phyloP scores from a whole-genome alignment of 2,113 vertebrate genomes.

The Caranx melampygus region DNA sequence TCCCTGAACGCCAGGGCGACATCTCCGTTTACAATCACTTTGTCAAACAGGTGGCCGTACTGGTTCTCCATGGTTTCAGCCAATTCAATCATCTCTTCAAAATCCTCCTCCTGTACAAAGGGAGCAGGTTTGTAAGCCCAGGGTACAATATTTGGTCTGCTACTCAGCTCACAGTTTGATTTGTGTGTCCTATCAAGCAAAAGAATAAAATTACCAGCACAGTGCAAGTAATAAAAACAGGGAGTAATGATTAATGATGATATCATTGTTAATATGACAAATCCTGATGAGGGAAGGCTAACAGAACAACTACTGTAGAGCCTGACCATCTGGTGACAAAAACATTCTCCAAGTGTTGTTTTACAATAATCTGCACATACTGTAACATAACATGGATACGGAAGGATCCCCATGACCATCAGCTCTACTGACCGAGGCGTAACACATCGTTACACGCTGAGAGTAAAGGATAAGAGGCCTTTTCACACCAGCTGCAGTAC shows the following conservation, averaged over 20 bases:
- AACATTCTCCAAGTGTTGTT: constrained; percentile 15
- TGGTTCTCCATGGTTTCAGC: constrained; percentile 90
- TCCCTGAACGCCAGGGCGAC: constrained; percentile 87
- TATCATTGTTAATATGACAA: constrained; percentile 12
- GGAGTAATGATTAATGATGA: background rate
- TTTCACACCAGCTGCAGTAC: constrained; percentile 45
- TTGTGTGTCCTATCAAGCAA: background rate
- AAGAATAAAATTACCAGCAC: background rate
- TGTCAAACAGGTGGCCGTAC: constrained; percentile 91
- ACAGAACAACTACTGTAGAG: background rate
- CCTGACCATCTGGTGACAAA: constrained; percentile 8
- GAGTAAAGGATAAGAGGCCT: constrained; percentile 36
- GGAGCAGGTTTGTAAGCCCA: background rate
- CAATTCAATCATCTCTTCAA: constrained; percentile 91
- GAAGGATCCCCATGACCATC: constrained; percentile 11
- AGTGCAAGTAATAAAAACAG: too few relatives aligned
- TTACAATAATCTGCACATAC: constrained; percentile 30
- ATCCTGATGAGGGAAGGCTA: background rate
- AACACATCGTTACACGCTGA: constrained; percentile 46
- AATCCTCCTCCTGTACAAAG: constrained; percentile 90
- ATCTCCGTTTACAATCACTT: constrained; percentile 91
- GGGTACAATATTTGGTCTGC: background rate
- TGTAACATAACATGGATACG: constrained; percentile 35
- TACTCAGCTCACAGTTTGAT: background rate
- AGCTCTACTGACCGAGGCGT: constrained; percentile 22